These are phyloP conservation scores for Agonopterix subpropinquella DNA, from an alignment of 2,888 invertebrate genomes.

Conservation along the genomic window DNA sequence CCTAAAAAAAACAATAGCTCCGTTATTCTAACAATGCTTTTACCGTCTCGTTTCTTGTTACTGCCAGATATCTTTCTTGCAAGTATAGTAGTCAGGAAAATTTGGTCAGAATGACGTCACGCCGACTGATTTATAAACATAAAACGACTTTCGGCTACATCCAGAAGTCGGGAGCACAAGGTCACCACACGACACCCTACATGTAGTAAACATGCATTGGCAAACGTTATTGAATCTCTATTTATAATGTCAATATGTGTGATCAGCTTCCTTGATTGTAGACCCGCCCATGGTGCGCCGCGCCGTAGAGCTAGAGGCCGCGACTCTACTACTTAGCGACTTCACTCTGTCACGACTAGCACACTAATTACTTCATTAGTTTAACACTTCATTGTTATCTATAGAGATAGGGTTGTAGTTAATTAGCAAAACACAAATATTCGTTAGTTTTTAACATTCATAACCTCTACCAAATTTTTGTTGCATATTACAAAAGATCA, in stretches of 20 bases:
- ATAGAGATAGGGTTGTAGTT: no score
- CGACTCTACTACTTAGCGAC: no score
- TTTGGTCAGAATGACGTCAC: slow-evolving; percentile 68
- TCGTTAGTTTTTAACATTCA: no score
- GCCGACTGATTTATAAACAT: slow-evolving; percentile 66
- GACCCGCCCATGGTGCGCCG: slow-evolving; percentile 44
- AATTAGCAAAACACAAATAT: no score
- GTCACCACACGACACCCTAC: slow-evolving; percentile 45
- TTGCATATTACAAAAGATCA: no score
- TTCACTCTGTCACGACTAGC: no score
- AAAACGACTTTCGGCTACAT: slow-evolving; percentile 59
- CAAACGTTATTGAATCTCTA: slow-evolving; percentile 53
- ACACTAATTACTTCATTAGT: no score
- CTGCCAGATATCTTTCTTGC: slow-evolving; percentile 5
- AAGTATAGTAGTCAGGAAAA: slow-evolving; percentile 25
- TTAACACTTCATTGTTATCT: no score
- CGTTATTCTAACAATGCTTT: no score
- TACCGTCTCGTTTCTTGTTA: no score
- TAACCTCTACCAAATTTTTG: no score
- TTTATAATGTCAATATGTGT: slow-evolving; percentile 48
- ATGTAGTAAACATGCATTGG: slow-evolving; percentile 58
- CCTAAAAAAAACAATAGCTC: no score
- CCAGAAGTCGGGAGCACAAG: slow-evolving; percentile 58
- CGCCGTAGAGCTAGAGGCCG: background rate
- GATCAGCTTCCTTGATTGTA: slow-evolving; percentile 28